Base-by-base conservation (phyloP, 35 echinoderm and acorn worm genomes). In the Heliocidaris erythrogramma region DNA sequence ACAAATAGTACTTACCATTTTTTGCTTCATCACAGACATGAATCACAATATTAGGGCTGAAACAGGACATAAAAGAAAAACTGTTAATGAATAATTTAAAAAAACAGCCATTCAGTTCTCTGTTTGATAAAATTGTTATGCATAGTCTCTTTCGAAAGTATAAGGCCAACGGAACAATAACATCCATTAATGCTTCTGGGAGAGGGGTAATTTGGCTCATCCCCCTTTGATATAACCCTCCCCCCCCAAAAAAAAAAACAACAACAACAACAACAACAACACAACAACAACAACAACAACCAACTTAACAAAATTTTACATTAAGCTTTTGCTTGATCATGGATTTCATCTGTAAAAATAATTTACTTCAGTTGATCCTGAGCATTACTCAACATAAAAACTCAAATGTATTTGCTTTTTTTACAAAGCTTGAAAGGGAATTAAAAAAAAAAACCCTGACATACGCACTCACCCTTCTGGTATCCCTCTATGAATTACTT, bases 11-110 rank as follows among this genome's bases (percentile, higher is more conserved):
- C 97, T 95, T 96, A 98, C 97, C 96, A 98, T 98, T 97, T 94
- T 98, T 98, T 12, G 97, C 97, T 92, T 98, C 97, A 95, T 98
- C 97, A 94, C 97, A 98, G 30, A 98, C 97, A 95, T 98, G 97
- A 59, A 98, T 98, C 9, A 98, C 97, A 94, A 98, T 98, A 88
- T 98, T 98, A 88, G 97, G 96, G 85, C 97, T 98, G 61, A 94
- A 92, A 32, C 16, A 92, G 10, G 32, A 59, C 12, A 59, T 16
- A 1, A 48, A 92, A 56, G 13, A 59, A 92, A 13, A 95, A 49
- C 48, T 59, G 30, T 27, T 88, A 48, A 78, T 27, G 27, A 78
- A 0, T 78, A 21, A n/a, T n/a, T n/a, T 5, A 21, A 78, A 27
- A 24, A 78, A 78, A 27, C 35, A 42, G 35, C 35, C 35, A 42